A percentile compares a stretch with the other conserved stretches of the same genome.
phyloP scores from a whole-genome alignment of 2,888 invertebrate genomes.

The Melipona bicolor region DNA sequence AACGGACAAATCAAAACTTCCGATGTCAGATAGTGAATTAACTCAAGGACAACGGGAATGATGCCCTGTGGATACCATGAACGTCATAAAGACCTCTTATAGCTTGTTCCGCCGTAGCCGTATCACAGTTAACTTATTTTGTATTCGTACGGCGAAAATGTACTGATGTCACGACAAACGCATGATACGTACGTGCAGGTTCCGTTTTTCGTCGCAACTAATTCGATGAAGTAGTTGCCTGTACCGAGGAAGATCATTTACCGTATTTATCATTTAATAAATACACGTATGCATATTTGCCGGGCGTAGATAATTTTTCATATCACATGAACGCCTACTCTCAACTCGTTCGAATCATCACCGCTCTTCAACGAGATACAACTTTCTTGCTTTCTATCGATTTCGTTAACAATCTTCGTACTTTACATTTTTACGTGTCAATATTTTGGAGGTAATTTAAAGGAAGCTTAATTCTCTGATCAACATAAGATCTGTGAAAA shows the following conservation, averaged over 20 bases:
- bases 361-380: constrained; percentile 1
- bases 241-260: constrained; percentile 44
- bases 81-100: constrained; percentile 51
- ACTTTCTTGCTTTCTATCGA: neutral
- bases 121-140: constrained; percentile 51
- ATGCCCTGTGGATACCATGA: constrained; percentile 24
- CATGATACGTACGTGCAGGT: constrained; percentile 28
- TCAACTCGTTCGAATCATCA: constrained; percentile 11
- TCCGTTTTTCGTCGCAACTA: constrained; percentile 44
- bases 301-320: constrained; percentile 62
- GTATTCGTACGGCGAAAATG: constrained; percentile 54
- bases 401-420: neutral
- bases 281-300: constrained; percentile 50
- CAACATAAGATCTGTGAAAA: constrained; percentile 1
- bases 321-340: constrained; percentile 67
- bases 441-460: neutral
- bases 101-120: neutral
- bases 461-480: neutral
- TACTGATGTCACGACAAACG: constrained; percentile 49
- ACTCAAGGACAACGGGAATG: constrained; percentile 58
- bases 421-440: neutral
- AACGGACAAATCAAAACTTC: constrained; percentile 40
- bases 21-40: constrained; percentile 40
- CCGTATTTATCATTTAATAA: constrained; percentile 56
- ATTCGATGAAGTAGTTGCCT: constrained; percentile 51